Evolutionary conservation across 2,113 vertebrate species (phyloP), one percentile per base, ranked within the genome.

Genomic region (Grantiella picta): DNA sequence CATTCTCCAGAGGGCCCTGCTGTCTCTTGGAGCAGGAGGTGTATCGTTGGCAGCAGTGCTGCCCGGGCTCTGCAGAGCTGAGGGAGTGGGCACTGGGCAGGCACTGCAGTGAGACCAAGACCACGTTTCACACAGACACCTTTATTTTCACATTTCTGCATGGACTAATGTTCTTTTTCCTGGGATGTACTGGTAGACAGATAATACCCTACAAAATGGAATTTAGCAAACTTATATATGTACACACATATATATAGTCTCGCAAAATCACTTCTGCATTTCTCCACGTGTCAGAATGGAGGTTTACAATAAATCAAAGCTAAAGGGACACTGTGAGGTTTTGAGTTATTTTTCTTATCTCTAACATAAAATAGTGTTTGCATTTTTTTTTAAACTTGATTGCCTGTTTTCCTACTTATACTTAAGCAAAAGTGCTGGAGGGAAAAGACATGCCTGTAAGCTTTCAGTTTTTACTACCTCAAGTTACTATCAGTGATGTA

Each of bases 121-220:
- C 40, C 86, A 77, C 0, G 0, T 65, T 94, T 90, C 89, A 92
- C 81, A 96, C 29, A 90, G 53, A 89, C 59, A 94, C 10, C 66
- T 95, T 95, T 95, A 96, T 94, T 97, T 80, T 77, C 73, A 79
- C 44, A 76, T 53, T 87, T 91, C 86, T 61, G 73, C 53, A 80
- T 2, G 69, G 54, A 76, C 57, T 61, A 79, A 76, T 11, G 42
- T 38, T 72, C 20, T 73, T 88, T 65, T 59, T 81, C 79, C 83
- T 86, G 44, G 80, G 76, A 80, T 88, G 85, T 54, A 54, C 52
- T 52, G 47, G 60, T 45, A 52, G 68, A 77, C 83, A 80, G 45
- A 63, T 38, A 27, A 71, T 45, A 78, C 57, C 65, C 92, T 78
- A 86, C 60, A 77, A 82, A 90, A 92, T 10, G 18, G 60, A 92